These are phyloP conservation scores for Okapia johnstoni DNA, from an alignment of 2,113 vertebrate species.

Conservation along the genomic window DNA sequence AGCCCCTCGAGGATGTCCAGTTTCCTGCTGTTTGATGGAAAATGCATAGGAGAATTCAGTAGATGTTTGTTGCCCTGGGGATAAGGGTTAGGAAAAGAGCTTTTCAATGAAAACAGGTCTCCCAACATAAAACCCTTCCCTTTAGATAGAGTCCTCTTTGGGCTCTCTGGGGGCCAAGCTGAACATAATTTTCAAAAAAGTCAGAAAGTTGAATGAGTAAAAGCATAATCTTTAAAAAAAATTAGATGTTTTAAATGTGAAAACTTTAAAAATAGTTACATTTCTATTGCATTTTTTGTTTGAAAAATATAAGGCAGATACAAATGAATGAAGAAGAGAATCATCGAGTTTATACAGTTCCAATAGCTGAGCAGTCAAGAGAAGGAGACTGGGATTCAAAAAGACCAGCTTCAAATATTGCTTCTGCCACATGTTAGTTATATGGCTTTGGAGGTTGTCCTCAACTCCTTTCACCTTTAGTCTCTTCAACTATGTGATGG, in stretches of 20 bases:
- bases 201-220: neutral
- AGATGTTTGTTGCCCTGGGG: conserved; percentile 14
- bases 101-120: neutral
- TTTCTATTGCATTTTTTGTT: neutral
- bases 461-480: neutral
- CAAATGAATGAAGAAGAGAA: neutral
- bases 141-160: neutral
- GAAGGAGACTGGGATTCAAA: neutral
- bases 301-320: neutral
- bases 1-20: neutral
- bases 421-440: neutral
- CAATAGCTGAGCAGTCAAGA: neutral
- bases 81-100: neutral
- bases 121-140: neutral
- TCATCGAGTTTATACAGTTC: neutral
- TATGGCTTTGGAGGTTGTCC: neutral
- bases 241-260: neutral
- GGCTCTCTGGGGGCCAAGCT: neutral
- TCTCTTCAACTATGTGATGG: neutral
- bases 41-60: neutral
- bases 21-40: neutral
- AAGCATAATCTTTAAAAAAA: neutral
- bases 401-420: neutral
- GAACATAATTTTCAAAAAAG: neutral
- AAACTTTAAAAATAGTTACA: neutral